Conservation (phyloP, 1,140 invertebrate genomes). For the Plutomurus gul region DNA sequence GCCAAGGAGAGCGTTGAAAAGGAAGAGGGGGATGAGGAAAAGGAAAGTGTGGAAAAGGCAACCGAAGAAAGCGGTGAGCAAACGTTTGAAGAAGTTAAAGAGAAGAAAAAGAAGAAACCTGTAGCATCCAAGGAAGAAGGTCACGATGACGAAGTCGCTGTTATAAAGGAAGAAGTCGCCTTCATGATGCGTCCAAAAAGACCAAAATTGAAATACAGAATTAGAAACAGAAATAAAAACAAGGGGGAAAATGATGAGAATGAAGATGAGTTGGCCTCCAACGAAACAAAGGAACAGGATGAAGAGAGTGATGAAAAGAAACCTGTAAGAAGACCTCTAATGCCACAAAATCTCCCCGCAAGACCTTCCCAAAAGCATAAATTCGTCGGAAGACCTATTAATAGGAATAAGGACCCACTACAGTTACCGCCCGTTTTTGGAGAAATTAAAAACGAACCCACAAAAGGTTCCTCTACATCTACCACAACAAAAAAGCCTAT, state of each 20-base stretch:
- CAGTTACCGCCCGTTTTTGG: not conserved
- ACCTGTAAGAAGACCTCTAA: not conserved
- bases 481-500: no score
- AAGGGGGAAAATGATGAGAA: not conserved
- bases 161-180: not conserved
- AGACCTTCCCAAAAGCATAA: no score
- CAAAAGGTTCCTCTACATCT: not conserved
- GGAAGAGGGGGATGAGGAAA: not conserved
- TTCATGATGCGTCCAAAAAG: slow-evolving; percentile 5
- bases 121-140: not conserved
- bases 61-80: not conserved
- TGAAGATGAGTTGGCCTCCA: slow-evolving; percentile 12
- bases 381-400: not conserved
- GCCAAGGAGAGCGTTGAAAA: not conserved
- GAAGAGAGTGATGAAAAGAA: not conserved
- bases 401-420: not conserved
- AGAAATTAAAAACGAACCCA: not conserved
- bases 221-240: slow-evolving; percentile 20
- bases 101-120: not conserved
- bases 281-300: not conserved
- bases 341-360: no score
- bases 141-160: not conserved
- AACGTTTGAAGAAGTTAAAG: not conserved
- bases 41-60: not conserved
- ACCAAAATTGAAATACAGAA: not conserved